Evolutionary conservation across 2,113 vertebrate species (phyloP).

Genomic region (Jaculus jaculus): DNA sequence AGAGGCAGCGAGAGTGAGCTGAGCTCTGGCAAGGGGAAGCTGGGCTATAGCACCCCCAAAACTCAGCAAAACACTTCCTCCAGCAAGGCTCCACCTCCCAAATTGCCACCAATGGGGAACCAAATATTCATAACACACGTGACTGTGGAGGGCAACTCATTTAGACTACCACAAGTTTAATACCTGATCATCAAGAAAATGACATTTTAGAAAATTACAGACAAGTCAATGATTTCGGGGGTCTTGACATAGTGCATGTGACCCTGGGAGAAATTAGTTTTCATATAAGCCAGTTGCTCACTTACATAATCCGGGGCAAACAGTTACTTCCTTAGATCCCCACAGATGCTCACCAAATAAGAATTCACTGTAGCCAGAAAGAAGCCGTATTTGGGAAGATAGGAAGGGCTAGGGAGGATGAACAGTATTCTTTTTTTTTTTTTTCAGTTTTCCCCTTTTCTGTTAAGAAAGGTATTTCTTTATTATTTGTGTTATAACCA

Average conservation of each 20-base stretch:
- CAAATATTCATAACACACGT: too few relatives aligned
- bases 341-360: too few relatives aligned
- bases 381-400: not conserved
- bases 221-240: not conserved
- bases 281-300: not conserved
- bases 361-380: too few relatives aligned
- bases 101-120: too few relatives aligned
- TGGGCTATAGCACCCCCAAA: too few relatives aligned
- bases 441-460: too few relatives aligned
- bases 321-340: too few relatives aligned
- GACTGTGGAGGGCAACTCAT: too few relatives aligned
- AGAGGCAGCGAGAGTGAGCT: too few relatives aligned
- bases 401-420: not conserved
- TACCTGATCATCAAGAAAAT: not conserved
- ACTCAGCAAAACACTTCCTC: too few relatives aligned
- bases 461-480: not conserved
- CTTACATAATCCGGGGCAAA: not conserved
- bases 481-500: not conserved
- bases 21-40: too few relatives aligned
- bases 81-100: too few relatives aligned
- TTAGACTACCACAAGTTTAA: not conserved
- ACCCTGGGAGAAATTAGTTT: constrained; percentile 13
- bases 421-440: not conserved
- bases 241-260: not conserved
- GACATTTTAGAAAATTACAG: not conserved